Base-by-base conservation (phyloP, 2,888 invertebrate species). In the Amiota mariae region DNA sequence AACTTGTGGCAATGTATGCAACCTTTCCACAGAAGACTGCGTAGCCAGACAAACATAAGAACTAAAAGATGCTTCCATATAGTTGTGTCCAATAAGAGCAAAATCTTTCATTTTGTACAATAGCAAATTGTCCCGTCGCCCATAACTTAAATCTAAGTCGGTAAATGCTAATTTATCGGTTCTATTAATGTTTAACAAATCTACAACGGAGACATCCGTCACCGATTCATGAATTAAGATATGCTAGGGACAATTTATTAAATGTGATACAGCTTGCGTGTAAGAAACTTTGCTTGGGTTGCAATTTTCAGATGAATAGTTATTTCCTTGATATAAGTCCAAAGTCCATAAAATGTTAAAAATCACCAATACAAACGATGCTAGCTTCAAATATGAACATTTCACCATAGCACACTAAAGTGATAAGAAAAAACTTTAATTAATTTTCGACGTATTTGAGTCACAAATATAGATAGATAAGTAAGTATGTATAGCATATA, bases 21-120 rank as follows among this genome's bases (percentile, higher is more conserved):
- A 89, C 76, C 96, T 93, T 84, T 97, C 97, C 70, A 97, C 91
- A 0, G 97, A 97, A 81, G 94, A 94, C 88, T 97, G 96, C 0
- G 96, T 96, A 0, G 97, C 96, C 74, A 97, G 89, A 81, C 95
- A 95, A 13, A 95, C 94, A 18, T 90, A 90, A 73, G 92, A 84
- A 2, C 18, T 77, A 8, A 74, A 71, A 0, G 87, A 87, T 8
- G 85, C 76, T 68, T 86, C 80, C 49, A 79, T 74, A 76, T 93
- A 96, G 75, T 92, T 90, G 4, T 93, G 92, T 0, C 96, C 96
- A 0, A 93, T 92, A 1, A 94, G 87, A 0, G 93, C 93, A 82
- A 94, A 93, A 87, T 96, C 96, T 88, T 94, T 95, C 80, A 94
- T 91, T 82, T 93, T 93, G 87, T 93, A 95, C 13, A 93, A 88